phyloP scores from a whole-genome alignment of 2,888 invertebrate genomes.

The Thumatha senex region DNA sequence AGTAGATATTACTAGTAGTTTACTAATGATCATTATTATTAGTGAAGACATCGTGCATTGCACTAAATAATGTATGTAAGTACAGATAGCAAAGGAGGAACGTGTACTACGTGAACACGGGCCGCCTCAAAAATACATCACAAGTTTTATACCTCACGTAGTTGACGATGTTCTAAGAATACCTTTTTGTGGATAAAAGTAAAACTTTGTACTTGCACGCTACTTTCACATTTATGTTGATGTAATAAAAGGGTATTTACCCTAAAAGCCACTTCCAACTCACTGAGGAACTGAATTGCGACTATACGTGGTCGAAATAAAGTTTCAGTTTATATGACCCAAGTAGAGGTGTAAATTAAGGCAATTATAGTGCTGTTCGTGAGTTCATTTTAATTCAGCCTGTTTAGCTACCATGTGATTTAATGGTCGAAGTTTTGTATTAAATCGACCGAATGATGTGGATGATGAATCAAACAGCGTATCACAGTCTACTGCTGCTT shows the following conservation, averaged over 20 bases:
- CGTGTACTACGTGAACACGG: too few species aligned
- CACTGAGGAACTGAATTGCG: constrained; percentile 1
- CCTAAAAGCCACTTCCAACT: constrained; percentile 33
- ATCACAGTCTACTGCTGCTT: too few species aligned
- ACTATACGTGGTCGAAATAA: constrained; percentile 4
- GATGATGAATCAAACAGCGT: too few species aligned
- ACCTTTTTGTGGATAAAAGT: constrained; percentile 34
- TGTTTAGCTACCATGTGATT: constrained; percentile 28
- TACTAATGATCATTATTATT: too few species aligned
- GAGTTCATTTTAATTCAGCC: constrained; percentile 25
- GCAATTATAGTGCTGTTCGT: constrained; percentile 28
- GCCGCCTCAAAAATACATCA: background rate
- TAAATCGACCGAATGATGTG: too few species aligned
- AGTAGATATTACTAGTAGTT: too few species aligned
- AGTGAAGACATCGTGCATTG: too few species aligned
- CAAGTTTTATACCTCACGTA: constrained; percentile 20
- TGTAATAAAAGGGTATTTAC: constrained; percentile 33
- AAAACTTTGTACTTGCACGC: constrained; percentile 32
- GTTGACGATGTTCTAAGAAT: constrained; percentile 19
- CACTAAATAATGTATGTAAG: too few species aligned
- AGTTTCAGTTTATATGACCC: constrained; percentile 5
- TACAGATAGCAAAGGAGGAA: too few species aligned
- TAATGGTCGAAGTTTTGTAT: constrained; percentile 21
- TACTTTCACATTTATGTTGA: constrained; percentile 29
- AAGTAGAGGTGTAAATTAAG: constrained; percentile 15